These are phyloP conservation scores for Myodes glareolus DNA, from an alignment of 2,113 vertebrate genomes.

Conservation along the genomic window DNA sequence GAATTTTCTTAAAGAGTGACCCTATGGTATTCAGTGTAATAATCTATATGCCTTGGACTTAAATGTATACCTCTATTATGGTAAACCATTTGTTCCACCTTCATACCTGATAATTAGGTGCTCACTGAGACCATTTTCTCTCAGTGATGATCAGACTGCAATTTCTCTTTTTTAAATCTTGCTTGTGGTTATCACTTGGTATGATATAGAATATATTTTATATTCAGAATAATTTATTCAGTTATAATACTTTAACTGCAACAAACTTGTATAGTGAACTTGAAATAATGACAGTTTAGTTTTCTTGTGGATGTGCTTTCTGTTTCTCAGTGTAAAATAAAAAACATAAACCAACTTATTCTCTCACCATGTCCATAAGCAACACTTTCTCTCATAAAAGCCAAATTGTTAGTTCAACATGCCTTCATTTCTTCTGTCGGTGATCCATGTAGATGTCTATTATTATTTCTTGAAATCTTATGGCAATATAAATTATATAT, in stretches of 20 bases:
- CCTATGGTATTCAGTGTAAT: neutral
- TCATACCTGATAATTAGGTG: neutral
- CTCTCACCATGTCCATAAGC: neutral
- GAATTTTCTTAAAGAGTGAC: neutral
- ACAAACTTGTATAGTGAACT: neutral
- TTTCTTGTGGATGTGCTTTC: neutral
- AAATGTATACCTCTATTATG: neutral
- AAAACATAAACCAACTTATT: neutral
- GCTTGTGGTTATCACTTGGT: neutral
- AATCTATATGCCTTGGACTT: neutral
- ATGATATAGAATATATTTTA: neutral
- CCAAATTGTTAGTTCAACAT: neutral
- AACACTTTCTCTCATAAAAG: neutral
- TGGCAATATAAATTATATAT: neutral
- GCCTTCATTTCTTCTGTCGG: neutral
- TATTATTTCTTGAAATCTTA: neutral
- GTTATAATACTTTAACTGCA: neutral
- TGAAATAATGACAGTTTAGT: neutral
- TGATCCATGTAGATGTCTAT: accelerated
- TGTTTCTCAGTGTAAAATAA: neutral
- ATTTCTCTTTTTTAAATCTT: neutral
- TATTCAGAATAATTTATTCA: neutral
- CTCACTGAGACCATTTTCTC: neutral
- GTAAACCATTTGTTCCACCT: neutral
- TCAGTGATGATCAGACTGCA: neutral